Evolutionary conservation across 1,140 invertebrate species (phyloP), one percentile per base, ranked within the genome.

Genomic region (Zaprionus tsacasi): DNA sequence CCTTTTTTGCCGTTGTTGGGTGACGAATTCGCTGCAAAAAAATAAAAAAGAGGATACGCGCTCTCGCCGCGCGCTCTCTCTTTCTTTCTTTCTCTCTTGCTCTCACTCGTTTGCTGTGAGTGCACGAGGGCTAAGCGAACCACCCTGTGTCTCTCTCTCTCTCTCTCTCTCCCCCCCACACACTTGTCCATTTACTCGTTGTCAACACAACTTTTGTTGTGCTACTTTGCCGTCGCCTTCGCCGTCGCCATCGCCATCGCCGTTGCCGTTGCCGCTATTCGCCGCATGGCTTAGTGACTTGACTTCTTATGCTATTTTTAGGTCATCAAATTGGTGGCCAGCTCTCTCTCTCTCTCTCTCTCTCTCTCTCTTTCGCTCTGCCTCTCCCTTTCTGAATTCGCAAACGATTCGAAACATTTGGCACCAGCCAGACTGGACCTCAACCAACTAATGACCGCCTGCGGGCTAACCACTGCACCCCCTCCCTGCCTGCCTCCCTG

Each of bases 151-250:
- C 12, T 3, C 2, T 30, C 10, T 36, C 48, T 52, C 40, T 45
- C 33, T 21, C 27, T 33, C 15, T 25, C 52, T 48, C 35, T 10
- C 27, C 52, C 11, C 12, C 17, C 30, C 13, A 12, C 6, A 35
- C 43, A 17, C 25, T 48, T 54, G 40, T 40, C 66, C 72, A 43
- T 64, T 65, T 56, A 66, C 76, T 78, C 71, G 85, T 85, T 88
- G 83, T 88, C 83, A 88, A 88, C 85, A 88, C 80, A 82, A 88
- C 67, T 88, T 83, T 76, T 89, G 83, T 88, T 88, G 83, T 87
- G 83, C 83, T 79, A 82, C 77, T 79, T 74, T 67, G 43, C 60
- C 65, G 48, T 56, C 67, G 70, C 11, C 43, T 63, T 43, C 72
- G 64, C 38, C 38, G 64, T 73, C 69, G 73, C 60, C 50, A 55